Evolutionary conservation across 1,140 invertebrate genomes (phyloP), one percentile per base, ranked within the genome.

Genomic region (Diachasma alloeum): DNA sequence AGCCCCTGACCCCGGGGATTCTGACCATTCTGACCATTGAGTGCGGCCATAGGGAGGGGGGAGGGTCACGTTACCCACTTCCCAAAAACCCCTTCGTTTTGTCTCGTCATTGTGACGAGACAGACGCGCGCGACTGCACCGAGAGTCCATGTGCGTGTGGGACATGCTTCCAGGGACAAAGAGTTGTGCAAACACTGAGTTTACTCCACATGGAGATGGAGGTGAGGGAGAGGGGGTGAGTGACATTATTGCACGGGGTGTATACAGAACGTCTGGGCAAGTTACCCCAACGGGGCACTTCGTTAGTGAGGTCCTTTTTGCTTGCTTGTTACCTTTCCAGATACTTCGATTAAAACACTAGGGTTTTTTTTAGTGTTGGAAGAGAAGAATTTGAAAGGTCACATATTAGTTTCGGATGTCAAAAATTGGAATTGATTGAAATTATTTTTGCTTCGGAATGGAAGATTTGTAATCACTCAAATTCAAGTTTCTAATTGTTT

Each of bases 101-200:
- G 53, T 76, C 46, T 63, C 46, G 26, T 70, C 69, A 59, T 44
- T 26, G 53, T 76, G 67, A 76, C 56, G 71, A 76, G 70, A 68
- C 59, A 17, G 66, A 24, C 42, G 42, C 11, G 66, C 15, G 2
- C 15, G 0, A 66, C 15, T 53, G 48, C 53, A 26, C 19, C 63
- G 37, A 69, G 68, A 53, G 48, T 53, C 9, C 48, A 53, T 72
- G 56, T 77, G 69, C 31, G 75, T 68, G 59, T 70, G 78, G 79
- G 63, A 72, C 66, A 70, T 85, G 82, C 83, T 86, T 80, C 81
- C 84, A 84, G 84, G 82, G 86, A 76, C 84, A 86, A 87, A 85
- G 85, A 87, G 85, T 86, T 87, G 83, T 84, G 86, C 86, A 89
- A 89, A 89, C 83, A 88, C 71, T 44, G 77, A 87, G 83, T 87